Percentiles rank a stretch among this genome's conserved stretches.
Evolutionary conservation across 53 echinoderm and acorn worm species (phyloP).

Genomic region (Temnopleurus reevesii): DNA sequence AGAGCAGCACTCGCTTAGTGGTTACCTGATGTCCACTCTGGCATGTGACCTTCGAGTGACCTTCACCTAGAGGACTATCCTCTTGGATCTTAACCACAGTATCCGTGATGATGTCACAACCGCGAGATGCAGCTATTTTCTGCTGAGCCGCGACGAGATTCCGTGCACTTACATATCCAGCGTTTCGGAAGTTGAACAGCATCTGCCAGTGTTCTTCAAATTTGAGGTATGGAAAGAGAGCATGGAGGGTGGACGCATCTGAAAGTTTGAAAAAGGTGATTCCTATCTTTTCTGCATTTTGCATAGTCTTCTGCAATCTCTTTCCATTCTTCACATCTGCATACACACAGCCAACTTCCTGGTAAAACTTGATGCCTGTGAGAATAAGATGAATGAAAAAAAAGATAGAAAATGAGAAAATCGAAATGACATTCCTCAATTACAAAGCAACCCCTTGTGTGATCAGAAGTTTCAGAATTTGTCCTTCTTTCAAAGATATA

Average conservation of each 20-base stretch:
- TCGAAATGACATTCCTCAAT: neutral
- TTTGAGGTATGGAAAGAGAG: slow-evolving; percentile 54
- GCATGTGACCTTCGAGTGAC: slow-evolving; percentile 5
- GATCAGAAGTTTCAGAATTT: too few species aligned
- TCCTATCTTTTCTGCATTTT: neutral
- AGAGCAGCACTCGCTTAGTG: slow-evolving; percentile 62
- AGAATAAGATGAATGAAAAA: neutral
- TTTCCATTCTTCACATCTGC: neutral
- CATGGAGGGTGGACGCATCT: neutral
- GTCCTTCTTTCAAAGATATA: too few species aligned
- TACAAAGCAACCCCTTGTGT: too few species aligned
- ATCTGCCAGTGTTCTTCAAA: neutral
- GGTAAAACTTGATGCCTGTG: slow-evolving; percentile 37
- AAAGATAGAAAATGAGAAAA: neutral
- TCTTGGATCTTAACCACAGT: slow-evolving; percentile 60
- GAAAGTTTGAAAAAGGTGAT: neutral
- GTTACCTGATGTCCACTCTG: slow-evolving; percentile 49
- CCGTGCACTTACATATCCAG: slow-evolving; percentile 65
- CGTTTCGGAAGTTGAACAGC: slow-evolving; percentile 10
- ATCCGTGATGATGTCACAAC: slow-evolving; percentile 61
- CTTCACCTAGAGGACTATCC: neutral
- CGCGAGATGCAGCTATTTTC: slow-evolving; percentile 53
- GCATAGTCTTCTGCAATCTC: neutral
- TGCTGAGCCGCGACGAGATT: slow-evolving; percentile 65
- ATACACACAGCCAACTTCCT: slow-evolving; percentile 43